Base-by-base conservation (phyloP, 2,888 invertebrate species). In the Nemotelus pantherinus region DNA sequence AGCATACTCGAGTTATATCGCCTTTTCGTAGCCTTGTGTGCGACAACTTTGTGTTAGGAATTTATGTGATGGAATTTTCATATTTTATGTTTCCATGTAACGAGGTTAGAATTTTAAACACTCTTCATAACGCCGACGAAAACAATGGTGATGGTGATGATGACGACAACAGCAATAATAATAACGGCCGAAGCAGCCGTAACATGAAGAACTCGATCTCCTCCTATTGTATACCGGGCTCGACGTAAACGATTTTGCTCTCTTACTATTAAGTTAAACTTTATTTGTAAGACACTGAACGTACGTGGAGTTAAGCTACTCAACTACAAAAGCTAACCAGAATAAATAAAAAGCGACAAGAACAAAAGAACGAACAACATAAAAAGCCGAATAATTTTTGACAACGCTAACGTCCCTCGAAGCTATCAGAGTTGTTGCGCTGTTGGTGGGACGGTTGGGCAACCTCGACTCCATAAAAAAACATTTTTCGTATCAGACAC, bases 41-140 rank as follows among this genome's bases (percentile, higher is more conserved):
- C 45, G 55, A 71, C 71, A 71, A 60, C 63, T 74, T 47, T 74
- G 60, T 47, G 60, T 48, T 48, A 70, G 60, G 68, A 78, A 74
- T 57, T 77, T 79, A 74, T 79, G 74, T 75, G 79, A 79, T 77
- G 79, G 79, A 79, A 79, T 79, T 79, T 79, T 79, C 77, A 79
- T 79, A 79, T 79, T 79, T 79, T 79, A 79, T 76, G 79, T 79
- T 74, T 77, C 74, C 72, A 74, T 58, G 77, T 77, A 79, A 79
- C 79, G 79, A 79, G 79, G 74, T 77, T 79, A 79, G 79, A 79
- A 79, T 79, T 79, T 79, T 79, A 79, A 79, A 68, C 72, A 68
- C 63, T 75, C 53, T 6, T 53, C 53, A 4, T 63, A 7, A 4
- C 43, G 63, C 63, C 2, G 43, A 63, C 43, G 63, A 25, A 39